Percentiles rank a stretch among this genome's conserved stretches.
phyloP scores from a whole-genome alignment of 2,113 vertebrate genomes.

The Thalassoma bifasciatum region DNA sequence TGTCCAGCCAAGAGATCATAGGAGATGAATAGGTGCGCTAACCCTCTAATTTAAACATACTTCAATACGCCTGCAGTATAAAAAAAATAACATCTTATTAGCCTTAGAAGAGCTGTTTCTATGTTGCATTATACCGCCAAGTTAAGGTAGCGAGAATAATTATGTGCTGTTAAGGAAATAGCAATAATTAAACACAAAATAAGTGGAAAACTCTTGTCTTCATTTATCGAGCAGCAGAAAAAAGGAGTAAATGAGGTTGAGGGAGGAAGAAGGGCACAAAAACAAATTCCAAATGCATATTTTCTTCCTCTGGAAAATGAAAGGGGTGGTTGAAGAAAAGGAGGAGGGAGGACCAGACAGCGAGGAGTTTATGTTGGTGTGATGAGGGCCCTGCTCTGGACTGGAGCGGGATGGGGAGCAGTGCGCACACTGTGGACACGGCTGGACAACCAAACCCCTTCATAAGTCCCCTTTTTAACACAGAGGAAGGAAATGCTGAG shows the following conservation, averaged over 20 bases:
- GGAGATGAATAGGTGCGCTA: constrained; percentile 64
- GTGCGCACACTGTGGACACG: constrained; percentile 65
- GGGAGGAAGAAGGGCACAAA: constrained; percentile 70
- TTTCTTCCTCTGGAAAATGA: constrained; percentile 80
- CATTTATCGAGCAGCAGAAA: constrained; percentile 60
- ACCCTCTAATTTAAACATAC: constrained; percentile 75
- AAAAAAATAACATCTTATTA: constrained; percentile 63
- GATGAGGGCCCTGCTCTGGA: constrained; percentile 79
- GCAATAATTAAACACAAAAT: constrained; percentile 77
- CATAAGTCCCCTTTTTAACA: constrained; percentile 72
- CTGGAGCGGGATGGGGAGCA: constrained; percentile 73
- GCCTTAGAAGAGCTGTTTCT: constrained; percentile 67
- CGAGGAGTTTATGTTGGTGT: constrained; percentile 72
- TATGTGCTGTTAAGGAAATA: constrained; percentile 79
- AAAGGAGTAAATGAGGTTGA: background rate
- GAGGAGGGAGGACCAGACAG: constrained; percentile 69
- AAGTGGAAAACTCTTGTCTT: constrained; percentile 65
- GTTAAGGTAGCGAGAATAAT: constrained; percentile 70
- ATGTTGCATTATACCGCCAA: constrained; percentile 70
- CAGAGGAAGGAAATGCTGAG: constrained; percentile 76
- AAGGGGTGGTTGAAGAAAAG: constrained; percentile 56
- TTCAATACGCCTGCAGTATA: constrained; percentile 40
- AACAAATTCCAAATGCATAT: constrained; percentile 81
- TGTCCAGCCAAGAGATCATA: constrained; percentile 62
- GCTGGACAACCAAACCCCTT: constrained; percentile 69